Conservation (phyloP, 2,113 vertebrate species). For the Callipepla squamata region DNA sequence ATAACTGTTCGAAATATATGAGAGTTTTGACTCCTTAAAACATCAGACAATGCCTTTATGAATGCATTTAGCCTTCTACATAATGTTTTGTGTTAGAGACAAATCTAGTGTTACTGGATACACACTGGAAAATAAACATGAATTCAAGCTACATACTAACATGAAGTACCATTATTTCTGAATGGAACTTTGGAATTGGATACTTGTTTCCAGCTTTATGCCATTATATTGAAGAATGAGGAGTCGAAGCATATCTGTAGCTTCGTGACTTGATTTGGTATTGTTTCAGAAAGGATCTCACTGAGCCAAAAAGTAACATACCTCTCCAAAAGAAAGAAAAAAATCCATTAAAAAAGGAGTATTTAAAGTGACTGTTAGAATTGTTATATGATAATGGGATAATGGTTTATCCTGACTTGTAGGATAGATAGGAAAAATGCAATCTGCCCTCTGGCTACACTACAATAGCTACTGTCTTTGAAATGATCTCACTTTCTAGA, state of each 20-base stretch:
- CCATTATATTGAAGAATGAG: constrained; percentile 21
- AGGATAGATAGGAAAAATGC: background rate
- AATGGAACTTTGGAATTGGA: background rate
- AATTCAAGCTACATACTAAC: background rate
- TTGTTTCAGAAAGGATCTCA: background rate
- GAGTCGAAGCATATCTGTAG: background rate
- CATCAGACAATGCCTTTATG: constrained; percentile 28
- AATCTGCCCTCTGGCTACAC: background rate
- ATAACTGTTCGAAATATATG: background rate
- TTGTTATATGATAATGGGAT: background rate
- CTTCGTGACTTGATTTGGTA: background rate
- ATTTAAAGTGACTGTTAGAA: background rate
- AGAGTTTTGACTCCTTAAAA: constrained; percentile 37
- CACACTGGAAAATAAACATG: background rate
- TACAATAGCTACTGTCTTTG: background rate
- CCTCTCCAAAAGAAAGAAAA: background rate
- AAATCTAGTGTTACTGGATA: constrained; percentile 3
- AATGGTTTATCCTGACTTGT: background rate
- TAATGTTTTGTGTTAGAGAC: background rate
- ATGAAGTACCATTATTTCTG: constrained; percentile 29
- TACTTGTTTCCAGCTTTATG: background rate
- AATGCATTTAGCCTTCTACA: constrained; percentile 15
- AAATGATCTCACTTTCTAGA: background rate
- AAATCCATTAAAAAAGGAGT: background rate
- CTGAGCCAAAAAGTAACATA: background rate